Evolutionary conservation across 2,113 vertebrate genomes (phyloP), one percentile per base, ranked within the genome.

Genomic region (Tapirus terrestris): DNA sequence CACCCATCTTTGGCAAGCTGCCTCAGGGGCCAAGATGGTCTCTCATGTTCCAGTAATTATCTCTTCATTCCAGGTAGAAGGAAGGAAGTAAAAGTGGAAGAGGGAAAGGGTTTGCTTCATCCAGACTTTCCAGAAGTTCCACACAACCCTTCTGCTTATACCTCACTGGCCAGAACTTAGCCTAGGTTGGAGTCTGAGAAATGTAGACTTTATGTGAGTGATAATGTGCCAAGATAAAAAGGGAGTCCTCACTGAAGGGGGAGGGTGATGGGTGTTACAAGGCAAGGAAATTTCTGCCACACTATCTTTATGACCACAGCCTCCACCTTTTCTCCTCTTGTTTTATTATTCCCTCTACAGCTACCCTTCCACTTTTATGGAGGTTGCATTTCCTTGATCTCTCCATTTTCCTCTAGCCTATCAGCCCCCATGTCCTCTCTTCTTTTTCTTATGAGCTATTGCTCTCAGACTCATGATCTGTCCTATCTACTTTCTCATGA

Each of bases 311-410:
- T 56, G 76, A 36, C 58, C 5, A 31, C n/a, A 45, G 73, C 33
- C 84, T 73, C 58, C 17, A 25, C n/a, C 27, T 60, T 96, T 68
- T 6, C 25, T 13, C 77, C 20, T 56, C 60, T 48, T 14, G 6
- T 79, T n/a, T 31, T 75, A 5, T 67, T 29, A n/a, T 29, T 76
- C 9, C 36, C 3, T 82, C 25, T 39, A 20, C 36, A 27, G 3
- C 56, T 61, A 31, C n/a, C 45, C 67, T 53, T 31, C 6, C 1
- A 20, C 7, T 23, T 4, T 61, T 25, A 33, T 0, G 1, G 33
- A 39, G 67, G n/a, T 25, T 14, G 7, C 51, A 39, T 29, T 65
- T 58, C 36, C 48, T 63, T 31, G 45, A 39, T 48, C 60, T 13
- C 43, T 21, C 33, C 27, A 1, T 31, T 31, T 89, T 20, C 48